Base-by-base conservation (phyloP, 1,140 invertebrate genomes). In the Drosophila elegans region DNA sequence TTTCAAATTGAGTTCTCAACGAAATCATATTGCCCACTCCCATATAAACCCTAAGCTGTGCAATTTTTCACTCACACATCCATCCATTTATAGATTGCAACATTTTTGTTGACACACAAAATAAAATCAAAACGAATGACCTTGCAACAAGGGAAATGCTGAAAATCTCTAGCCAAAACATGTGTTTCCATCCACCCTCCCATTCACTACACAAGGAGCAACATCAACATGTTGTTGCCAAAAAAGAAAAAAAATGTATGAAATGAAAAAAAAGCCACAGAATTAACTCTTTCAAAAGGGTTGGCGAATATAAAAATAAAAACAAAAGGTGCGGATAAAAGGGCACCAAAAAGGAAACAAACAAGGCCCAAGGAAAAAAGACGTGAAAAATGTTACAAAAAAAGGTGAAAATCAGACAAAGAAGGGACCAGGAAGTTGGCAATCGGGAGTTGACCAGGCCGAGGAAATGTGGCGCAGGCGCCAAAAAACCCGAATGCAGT, bases 91-190 rank as follows among this genome's bases (percentile, higher is more conserved):
- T 39, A 25, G 34, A 36, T 49, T 55, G 51, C 71, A 36, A 41
- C 38, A 59, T 61, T 81, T 78, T 64, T 49, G 74, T 51, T 86
- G 83, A 86, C 83, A 86, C 83, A 86, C 75, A 88, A 86, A 86
- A 88, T 89, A 88, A 88, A 88, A 89, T 54, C 76, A 89, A 79
- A 89, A 77, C 83, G 84, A 88, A 88, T 83, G 83, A 88, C 83
- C 83, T 88, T 88, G 83, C 71, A 75, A 89, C 62, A 68, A 64
- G 66, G 55, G 54, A 74, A 66, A 54, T 72, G 62, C 78, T 57
- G 25, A 81, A 66, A 69, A 61, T 69, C 60, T 76, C 34, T 60
- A 61, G 38, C 55, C 71, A 60, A 74, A 82, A 81, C 79, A 82
- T 81, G 60, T 82, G 79, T 74, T 82, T 46, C 53, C 53, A 12